Evolutionary conservation across 2,888 invertebrate genomes (phyloP).

Genomic region (Cacoxenus indagator): DNA sequence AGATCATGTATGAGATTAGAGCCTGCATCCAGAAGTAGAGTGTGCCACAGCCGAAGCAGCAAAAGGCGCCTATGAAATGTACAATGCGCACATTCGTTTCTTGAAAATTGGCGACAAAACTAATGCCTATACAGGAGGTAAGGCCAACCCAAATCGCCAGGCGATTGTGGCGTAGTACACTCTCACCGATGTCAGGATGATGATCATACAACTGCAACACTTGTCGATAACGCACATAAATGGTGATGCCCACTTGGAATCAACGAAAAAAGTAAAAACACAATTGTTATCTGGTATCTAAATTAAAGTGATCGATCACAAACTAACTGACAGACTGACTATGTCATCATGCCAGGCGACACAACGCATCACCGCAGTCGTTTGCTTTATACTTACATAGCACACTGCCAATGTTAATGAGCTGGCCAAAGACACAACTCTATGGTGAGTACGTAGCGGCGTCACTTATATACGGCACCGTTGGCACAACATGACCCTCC

Average conservation of each 20-base stretch:
- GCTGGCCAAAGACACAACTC: conserved; percentile 83
- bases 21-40: conserved; percentile 85
- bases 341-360: conserved; percentile 42
- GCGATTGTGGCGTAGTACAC: conserved; percentile 73
- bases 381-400: conserved; percentile 75
- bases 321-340: too few species aligned
- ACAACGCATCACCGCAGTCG: background rate
- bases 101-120: conserved; percentile 80
- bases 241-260: conserved; percentile 76
- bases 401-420: conserved; percentile 79
- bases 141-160: conserved; percentile 75
- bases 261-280: too few species aligned
- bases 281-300: too few species aligned
- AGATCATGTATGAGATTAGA: conserved; percentile 73
- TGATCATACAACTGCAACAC: conserved; percentile 72
- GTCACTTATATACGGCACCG: conserved; percentile 83
- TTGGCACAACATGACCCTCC: conserved; percentile 77
- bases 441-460: conserved; percentile 82
- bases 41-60: conserved; percentile 84
- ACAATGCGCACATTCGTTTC: conserved; percentile 78
- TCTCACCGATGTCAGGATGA: conserved; percentile 67
- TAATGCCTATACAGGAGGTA: conserved; percentile 76
- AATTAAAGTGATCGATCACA: too few species aligned
- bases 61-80: conserved; percentile 79
- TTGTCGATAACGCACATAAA: conserved; percentile 80